phyloP scores from a whole-genome alignment of 2,888 invertebrate species.

The Lucinisca nassula region DNA sequence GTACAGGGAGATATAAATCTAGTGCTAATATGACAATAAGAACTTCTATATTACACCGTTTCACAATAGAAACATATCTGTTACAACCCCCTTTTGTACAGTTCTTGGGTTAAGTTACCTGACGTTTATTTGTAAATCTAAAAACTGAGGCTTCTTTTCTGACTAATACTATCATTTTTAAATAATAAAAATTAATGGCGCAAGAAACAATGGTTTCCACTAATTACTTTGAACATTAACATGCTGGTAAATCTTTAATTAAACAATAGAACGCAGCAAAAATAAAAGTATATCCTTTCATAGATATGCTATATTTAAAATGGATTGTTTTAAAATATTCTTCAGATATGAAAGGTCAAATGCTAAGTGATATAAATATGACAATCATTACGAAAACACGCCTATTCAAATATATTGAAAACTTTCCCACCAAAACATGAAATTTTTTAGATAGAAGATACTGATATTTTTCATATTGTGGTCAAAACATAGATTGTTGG shows the following conservation, averaged over 20 bases:
- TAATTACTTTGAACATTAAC: neutral
- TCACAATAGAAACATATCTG: neutral
- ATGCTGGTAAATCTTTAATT: neutral
- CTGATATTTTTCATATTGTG: no score
- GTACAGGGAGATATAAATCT: no score
- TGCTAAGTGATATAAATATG: no score
- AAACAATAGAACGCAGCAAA: neutral
- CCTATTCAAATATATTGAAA: no score
- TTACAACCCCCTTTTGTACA: neutral
- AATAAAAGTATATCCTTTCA: neutral
- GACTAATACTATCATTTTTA: neutral
- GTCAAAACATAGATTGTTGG: no score
- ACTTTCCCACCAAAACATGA: no score
- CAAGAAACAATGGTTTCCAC: neutral
- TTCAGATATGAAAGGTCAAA: no score
- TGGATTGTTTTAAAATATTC: no score
- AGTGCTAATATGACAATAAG: no score
- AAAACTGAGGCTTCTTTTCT: neutral
- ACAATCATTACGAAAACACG: no score
- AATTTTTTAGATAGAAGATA: no score
- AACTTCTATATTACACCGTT: neutral
- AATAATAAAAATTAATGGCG: neutral
- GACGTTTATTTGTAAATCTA: neutral
- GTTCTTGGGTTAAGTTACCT: neutral
- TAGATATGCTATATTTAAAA: no score